phyloP scores from a whole-genome alignment of 1,140 invertebrate genomes.

The Ephestia elutella region DNA sequence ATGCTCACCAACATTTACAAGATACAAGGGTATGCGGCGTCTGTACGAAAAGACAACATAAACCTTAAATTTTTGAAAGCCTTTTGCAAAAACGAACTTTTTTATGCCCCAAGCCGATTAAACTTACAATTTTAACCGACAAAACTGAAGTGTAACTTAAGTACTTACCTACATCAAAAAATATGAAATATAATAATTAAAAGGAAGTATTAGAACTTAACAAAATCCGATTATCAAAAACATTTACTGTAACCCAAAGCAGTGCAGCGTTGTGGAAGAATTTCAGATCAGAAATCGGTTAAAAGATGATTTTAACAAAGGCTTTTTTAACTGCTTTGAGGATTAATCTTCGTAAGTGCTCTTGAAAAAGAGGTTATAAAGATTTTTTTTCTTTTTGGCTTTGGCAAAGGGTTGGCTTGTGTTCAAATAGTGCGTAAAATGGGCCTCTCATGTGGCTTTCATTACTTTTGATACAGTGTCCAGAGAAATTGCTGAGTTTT shows the following conservation, averaged over 20 bases:
- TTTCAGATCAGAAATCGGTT: neutral
- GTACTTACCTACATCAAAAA: neutral
- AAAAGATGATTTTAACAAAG: neutral
- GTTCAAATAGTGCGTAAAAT: constrained; percentile 1
- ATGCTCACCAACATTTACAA: no score
- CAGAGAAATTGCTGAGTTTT: neutral
- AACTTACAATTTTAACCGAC: neutral
- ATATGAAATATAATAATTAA: neutral
- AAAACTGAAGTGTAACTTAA: neutral
- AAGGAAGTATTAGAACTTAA: neutral
- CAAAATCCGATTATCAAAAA: constrained; percentile 1
- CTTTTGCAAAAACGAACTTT: constrained; percentile 22
- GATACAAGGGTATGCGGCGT: no score
- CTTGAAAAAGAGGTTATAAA: neutral
- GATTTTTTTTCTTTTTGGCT: neutral
- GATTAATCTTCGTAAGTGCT: neutral
- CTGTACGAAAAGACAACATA: no score
- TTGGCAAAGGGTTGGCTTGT: neutral
- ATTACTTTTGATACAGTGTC: constrained; percentile 1
- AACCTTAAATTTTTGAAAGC: no score
- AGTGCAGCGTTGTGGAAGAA: neutral
- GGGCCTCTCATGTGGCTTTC: neutral
- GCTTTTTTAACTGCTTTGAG: neutral
- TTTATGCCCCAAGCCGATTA: constrained; percentile 36
- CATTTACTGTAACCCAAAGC: neutral